Percentiles rank a stretch among this genome's conserved stretches.
Conservation (phyloP, 2,113 vertebrate genomes). For the Xenopus borealis region DNA sequence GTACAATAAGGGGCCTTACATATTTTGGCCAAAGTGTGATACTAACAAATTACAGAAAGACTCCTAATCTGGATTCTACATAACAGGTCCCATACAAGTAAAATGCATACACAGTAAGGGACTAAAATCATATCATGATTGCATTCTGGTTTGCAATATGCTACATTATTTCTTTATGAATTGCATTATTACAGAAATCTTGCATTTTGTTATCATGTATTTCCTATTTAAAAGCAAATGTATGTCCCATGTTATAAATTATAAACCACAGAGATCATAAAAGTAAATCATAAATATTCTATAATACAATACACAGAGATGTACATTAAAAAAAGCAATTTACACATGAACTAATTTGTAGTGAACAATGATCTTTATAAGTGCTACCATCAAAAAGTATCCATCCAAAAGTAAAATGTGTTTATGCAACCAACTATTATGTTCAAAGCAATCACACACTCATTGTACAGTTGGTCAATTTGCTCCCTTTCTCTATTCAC, state of each 20-base stretch:
- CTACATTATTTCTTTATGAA: not conserved
- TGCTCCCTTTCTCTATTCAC: constrained; percentile 39
- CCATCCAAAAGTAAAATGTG: constrained; percentile 45
- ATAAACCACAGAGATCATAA: constrained; percentile 30
- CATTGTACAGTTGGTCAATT: constrained; percentile 46
- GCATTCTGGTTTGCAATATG: too few species aligned
- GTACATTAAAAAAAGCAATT: constrained; percentile 39
- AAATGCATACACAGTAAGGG: too few species aligned
- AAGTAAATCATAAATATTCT: constrained; percentile 33
- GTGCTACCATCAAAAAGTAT: constrained; percentile 43
- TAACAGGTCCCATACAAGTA: too few species aligned
- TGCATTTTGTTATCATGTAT: not conserved
- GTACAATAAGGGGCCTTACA: too few species aligned
- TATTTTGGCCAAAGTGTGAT: too few species aligned
- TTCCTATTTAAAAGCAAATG: not conserved
- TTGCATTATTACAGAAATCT: not conserved
- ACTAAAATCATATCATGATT: too few species aligned
- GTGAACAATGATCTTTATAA: constrained; percentile 36
- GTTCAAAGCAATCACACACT: constrained; percentile 44
- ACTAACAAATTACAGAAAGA: too few species aligned
- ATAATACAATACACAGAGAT: constrained; percentile 36
- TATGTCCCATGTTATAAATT: constrained; percentile 14
- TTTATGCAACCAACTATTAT: constrained; percentile 46
- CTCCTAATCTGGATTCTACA: too few species aligned
- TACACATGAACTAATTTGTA: constrained; percentile 35